These are phyloP conservation scores for Callorhinus ursinus DNA, from an alignment of 2,113 vertebrate genomes.

Conservation along the genomic window DNA sequence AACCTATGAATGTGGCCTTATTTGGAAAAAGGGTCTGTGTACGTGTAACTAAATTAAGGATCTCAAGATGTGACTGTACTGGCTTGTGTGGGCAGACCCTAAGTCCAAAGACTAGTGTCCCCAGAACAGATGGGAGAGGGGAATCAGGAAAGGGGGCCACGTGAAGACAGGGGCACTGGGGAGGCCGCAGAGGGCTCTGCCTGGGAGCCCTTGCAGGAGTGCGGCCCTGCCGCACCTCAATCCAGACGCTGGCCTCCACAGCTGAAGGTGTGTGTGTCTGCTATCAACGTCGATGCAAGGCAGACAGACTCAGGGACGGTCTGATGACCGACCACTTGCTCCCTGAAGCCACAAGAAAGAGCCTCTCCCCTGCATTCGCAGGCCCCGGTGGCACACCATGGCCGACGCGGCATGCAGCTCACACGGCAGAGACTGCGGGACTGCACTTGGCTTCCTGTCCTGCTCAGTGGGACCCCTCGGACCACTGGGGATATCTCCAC, in stretches of 20 bases:
- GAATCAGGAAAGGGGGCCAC: too few relatives aligned
- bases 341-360: background rate
- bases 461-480: background rate
- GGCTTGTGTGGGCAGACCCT: background rate
- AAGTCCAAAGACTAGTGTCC: background rate
- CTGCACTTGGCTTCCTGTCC: background rate
- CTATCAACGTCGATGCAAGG: too few relatives aligned
- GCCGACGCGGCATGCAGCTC: rapidly evolving
- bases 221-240: background rate
- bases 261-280: rapidly evolving
- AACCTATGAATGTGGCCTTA: background rate
- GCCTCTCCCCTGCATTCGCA: background rate
- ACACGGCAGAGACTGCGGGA: background rate
- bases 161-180: background rate
- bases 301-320: background rate
- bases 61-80: background rate
- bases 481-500: background rate
- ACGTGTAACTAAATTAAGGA: background rate
- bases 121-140: background rate
- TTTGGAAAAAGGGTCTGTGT: background rate
- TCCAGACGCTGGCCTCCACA: background rate
- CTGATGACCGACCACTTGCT: background rate
- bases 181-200: background rate
- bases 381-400: background rate
- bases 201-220: rapidly evolving